A percentile compares a stretch with the other conserved stretches of the same genome.
These are phyloP conservation scores for Galeopsomyia nigrocyanea DNA, from an alignment of 2,888 invertebrate species.

Conservation along the genomic window DNA sequence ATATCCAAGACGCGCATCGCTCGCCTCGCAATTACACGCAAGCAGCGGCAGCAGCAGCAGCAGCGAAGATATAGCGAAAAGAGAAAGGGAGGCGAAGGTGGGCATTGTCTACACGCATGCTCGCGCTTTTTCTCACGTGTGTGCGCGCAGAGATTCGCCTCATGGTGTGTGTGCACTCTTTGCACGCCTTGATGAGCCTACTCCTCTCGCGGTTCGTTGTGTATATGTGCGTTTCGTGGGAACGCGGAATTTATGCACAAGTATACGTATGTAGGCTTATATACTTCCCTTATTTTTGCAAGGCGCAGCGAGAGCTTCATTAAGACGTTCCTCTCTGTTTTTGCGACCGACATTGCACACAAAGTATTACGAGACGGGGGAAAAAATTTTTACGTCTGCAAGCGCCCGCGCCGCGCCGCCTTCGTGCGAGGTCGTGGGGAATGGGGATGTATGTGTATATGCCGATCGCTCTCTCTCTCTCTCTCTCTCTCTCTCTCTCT, in stretches of 20 bases:
- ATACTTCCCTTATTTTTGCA: conserved; percentile 19
- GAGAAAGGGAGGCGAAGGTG: not conserved
- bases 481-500: too few species aligned
- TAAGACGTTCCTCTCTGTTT: conserved; percentile 21
- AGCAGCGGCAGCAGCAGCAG: too few species aligned
- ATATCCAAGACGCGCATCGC: conserved; percentile 15
- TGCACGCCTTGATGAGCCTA: not conserved
- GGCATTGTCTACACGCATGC: conserved; percentile 42
- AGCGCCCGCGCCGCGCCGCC: too few species aligned
- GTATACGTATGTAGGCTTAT: not conserved
- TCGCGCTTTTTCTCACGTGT: conserved; percentile 39
- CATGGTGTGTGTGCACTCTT: not conserved
- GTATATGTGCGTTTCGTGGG: conserved; percentile 36
- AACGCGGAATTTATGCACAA: conserved; percentile 39
- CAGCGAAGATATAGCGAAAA: not conserved
- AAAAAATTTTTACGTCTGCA: too few species aligned
- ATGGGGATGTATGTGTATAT: too few species aligned
- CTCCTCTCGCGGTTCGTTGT: conserved; percentile 9
- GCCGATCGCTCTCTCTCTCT: too few species aligned
- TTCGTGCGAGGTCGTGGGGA: too few species aligned
- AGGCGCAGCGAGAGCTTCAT: conserved; percentile 24
- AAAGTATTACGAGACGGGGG: too few species aligned
- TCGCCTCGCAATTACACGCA: conserved; percentile 53
- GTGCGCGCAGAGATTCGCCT: not conserved
- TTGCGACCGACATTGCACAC: not conserved